These are phyloP conservation scores for Pampus argenteus DNA, from an alignment of 2,797 vertebrate species.

Conservation along the genomic window DNA sequence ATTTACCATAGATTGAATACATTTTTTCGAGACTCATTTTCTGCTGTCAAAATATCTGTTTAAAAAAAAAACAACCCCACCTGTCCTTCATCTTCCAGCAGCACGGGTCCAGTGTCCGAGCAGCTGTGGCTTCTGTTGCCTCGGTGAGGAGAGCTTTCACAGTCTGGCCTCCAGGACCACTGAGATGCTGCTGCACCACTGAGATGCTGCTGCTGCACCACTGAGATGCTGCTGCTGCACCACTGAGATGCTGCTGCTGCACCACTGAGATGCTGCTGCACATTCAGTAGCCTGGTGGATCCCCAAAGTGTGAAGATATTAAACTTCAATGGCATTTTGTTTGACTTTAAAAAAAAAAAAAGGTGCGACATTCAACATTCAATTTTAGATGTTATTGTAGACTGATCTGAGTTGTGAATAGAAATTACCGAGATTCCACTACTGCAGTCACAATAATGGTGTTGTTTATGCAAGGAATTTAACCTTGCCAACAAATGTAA, in stretches of 20 bases:
- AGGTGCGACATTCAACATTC: not conserved
- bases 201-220: too few relatives aligned
- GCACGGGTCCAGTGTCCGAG: slow-evolving; percentile 50
- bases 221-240: too few relatives aligned
- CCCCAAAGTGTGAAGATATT: slow-evolving; percentile 16
- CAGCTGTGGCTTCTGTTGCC: slow-evolving; percentile 48
- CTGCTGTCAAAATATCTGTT: slow-evolving; percentile 34
- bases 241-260: too few relatives aligned
- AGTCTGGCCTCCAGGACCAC: slow-evolving; percentile 36
- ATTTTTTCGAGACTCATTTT: slow-evolving; percentile 1
- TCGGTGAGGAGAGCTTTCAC: slow-evolving; percentile 30
- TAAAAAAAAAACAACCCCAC: slow-evolving; percentile 42
- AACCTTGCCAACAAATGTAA: not conserved
- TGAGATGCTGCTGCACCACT: slow-evolving; percentile 27
- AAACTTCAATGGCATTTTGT: slow-evolving; percentile 1
- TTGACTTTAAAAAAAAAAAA: slow-evolving; percentile 10
- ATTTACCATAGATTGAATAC: not conserved
- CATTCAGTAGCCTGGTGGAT: slow-evolving; percentile 6
- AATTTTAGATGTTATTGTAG: not conserved
- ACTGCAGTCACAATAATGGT: not conserved
- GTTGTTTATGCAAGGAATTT: not conserved
- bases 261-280: slow-evolving; percentile 22
- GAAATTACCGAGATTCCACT: not conserved
- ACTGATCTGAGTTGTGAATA: not conserved
- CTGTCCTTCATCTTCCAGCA: slow-evolving; percentile 56